Base-by-base conservation (phyloP, 2,797 vertebrate genomes). In the Vespertilio murinus region DNA sequence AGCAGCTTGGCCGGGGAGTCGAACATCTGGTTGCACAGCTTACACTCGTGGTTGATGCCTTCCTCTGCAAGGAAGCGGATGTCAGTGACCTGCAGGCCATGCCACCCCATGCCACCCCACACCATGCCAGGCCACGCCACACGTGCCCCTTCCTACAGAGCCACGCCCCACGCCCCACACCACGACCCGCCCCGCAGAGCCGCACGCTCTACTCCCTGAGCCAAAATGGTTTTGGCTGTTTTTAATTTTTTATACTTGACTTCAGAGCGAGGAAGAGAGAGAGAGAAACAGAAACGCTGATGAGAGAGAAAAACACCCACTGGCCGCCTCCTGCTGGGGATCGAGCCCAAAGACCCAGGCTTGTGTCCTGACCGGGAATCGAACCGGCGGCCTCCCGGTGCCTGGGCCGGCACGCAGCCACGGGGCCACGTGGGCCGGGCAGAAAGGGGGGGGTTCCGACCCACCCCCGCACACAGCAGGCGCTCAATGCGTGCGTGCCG, bases 21-120 rank as follows among this genome's bases (percentile, higher is more conserved):
- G 98, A 99, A 99, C 99, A 99, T 99, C 99, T 99, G 99, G 99
- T 99, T 99, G 98, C 99, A 99, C 99, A 99, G 99, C 99, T 99
- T 99, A 99, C 99, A 99, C 98, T 99, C 99, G 40, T 99, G 99
- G 99, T 99, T 99, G 99, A 99, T 99, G 98, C 99, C 99, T 99
- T 99, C 99, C 98, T 99, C 99, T 99, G 99, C 98, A 99, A 99
- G 98, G 97, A 98, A 65, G n/a, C n/a, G 17, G 64, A 65, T 98
- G 97, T 99, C 98, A 98, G 98, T 96, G 95, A 97, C 96, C 97
- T 61, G 59, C 33, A 79, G 42, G 45, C 45, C 45, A 45, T 12
- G 45, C 45, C 45, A 42, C 45, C 10, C 9, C 45, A 45, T 2
- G 45, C 45, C 45, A 9, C 45, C 3, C 45, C 45, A 45, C 0